Conservation (phyloP, 2,888 invertebrate species). For the Tuta absoluta region DNA sequence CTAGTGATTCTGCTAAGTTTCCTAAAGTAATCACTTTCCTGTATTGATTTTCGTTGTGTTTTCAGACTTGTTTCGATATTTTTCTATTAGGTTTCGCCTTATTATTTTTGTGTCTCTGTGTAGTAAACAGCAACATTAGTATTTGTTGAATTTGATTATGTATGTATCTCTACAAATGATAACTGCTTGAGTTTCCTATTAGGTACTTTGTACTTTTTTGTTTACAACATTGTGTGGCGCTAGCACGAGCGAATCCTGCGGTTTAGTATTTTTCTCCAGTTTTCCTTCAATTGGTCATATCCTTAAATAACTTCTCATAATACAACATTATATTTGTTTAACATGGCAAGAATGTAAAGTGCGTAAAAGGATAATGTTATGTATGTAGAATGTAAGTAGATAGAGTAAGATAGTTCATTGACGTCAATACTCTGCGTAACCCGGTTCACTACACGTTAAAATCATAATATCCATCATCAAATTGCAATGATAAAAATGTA, state of each 20-base stretch:
- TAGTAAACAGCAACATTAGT: no score
- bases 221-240: no score
- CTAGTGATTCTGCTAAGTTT: background rate
- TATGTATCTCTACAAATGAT: no score
- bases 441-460: background rate
- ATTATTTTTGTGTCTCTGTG: no score
- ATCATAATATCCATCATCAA: background rate
- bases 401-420: conserved; percentile 1
- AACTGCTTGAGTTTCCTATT: no score
- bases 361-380: background rate
- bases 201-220: no score
- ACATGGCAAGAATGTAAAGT: background rate
- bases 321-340: background rate
- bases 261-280: conserved; percentile 1
- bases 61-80: no score
- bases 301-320: background rate
- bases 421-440: background rate
- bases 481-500: background rate
- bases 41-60: background rate
- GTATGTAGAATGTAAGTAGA: background rate
- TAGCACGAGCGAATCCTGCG: conserved; percentile 1
- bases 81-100: no score
- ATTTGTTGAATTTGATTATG: no score
- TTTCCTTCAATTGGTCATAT: background rate
- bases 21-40: background rate